phyloP scores from a whole-genome alignment of 2,888 invertebrate species.

The Lepidonotus clava region DNA sequence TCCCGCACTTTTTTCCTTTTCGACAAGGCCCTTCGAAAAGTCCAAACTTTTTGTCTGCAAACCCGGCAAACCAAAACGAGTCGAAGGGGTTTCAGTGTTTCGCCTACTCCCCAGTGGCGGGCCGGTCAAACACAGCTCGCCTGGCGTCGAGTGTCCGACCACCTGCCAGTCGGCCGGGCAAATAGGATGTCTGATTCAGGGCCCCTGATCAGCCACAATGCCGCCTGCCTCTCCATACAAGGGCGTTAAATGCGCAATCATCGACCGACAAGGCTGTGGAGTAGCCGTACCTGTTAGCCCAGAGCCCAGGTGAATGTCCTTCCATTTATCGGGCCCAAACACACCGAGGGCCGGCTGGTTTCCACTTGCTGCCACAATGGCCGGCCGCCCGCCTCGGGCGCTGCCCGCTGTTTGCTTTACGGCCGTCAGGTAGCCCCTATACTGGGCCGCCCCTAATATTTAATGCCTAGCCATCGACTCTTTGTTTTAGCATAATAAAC shows the following conservation, averaged over 20 bases:
- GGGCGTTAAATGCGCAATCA: slow-evolving; percentile 34
- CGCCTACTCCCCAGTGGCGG: neutral
- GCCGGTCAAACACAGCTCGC: too few relatives aligned
- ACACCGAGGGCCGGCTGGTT: neutral
- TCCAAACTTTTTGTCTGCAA: too few relatives aligned
- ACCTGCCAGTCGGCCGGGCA: neutral
- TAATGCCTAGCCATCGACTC: neutral
- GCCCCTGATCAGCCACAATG: slow-evolving; percentile 25
- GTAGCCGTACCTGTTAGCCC: slow-evolving; percentile 28
- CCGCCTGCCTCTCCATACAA: neutral
- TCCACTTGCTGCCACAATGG: neutral
- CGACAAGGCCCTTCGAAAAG: too few relatives aligned
- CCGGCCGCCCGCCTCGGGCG: neutral
- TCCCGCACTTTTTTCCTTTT: too few relatives aligned
- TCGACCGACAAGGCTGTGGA: neutral
- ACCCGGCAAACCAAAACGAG: too few relatives aligned
- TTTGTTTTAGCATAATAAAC: slow-evolving; percentile 28
- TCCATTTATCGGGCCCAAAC: slow-evolving; percentile 46
- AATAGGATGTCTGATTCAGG: slow-evolving; percentile 23
- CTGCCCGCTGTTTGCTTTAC: neutral
- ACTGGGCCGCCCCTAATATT: neutral
- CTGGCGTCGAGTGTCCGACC: too few relatives aligned
- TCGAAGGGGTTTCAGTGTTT: too few relatives aligned
- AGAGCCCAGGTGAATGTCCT: slow-evolving; percentile 5
- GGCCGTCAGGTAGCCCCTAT: neutral